Evolutionary conservation across 2,797 vertebrate genomes (phyloP).

Genomic region (Enteromius radiatus): DNA sequence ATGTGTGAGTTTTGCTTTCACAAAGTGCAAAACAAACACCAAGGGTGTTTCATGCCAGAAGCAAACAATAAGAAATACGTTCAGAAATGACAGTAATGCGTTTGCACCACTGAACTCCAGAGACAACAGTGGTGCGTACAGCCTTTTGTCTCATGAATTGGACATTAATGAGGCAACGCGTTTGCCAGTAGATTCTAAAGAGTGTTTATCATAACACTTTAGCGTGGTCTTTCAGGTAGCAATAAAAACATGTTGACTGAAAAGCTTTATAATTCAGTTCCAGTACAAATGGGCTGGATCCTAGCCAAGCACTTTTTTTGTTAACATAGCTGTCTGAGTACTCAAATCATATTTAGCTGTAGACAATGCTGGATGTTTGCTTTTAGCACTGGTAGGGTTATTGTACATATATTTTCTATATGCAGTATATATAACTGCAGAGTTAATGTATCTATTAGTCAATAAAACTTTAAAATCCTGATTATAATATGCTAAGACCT

Average conservation of each 20-base stretch:
- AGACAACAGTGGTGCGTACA: slow-evolving; percentile 18
- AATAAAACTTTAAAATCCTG: neutral
- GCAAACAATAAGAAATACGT: neutral
- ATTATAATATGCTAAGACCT: neutral
- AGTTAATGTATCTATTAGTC: neutral
- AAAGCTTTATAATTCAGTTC: neutral
- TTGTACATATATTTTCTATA: neutral
- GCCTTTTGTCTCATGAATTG: slow-evolving; percentile 19
- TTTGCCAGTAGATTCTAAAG: neutral
- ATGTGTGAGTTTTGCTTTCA: neutral
- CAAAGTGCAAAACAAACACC: slow-evolving; percentile 9
- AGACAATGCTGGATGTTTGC: neutral
- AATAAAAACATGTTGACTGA: slow-evolving; percentile 14
- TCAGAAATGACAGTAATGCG: slow-evolving; percentile 18
- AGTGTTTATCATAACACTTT: slow-evolving; percentile 17
- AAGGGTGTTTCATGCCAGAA: neutral
- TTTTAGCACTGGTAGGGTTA: neutral
- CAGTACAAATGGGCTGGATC: neutral
- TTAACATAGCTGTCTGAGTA: neutral
- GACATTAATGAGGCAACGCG: slow-evolving; percentile 1
- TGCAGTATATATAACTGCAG: neutral
- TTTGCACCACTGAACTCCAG: slow-evolving; percentile 11
- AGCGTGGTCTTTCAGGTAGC: neutral
- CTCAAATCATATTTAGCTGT: neutral
- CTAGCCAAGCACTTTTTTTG: neutral